These are phyloP conservation scores for Archips xylosteana DNA, from an alignment of 2,888 invertebrate genomes.

Conservation along the genomic window DNA sequence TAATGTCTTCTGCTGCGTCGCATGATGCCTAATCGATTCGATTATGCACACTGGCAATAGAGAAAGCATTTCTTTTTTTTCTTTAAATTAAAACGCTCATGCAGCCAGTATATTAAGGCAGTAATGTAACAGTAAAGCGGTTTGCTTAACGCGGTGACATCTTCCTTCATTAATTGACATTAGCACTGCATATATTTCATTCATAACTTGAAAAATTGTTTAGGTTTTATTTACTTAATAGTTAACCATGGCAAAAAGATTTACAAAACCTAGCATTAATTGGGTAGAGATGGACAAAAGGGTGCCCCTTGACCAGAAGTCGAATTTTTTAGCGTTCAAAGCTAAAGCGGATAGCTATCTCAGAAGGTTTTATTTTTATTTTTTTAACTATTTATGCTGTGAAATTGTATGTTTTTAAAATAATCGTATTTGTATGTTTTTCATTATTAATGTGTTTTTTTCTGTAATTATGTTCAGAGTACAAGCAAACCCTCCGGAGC, in stretches of 20 bases:
- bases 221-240: not conserved
- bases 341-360: constrained; percentile 70
- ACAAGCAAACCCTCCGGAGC: constrained; percentile 60
- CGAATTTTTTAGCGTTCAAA: constrained; percentile 68
- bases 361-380: constrained; percentile 56
- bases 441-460: not conserved
- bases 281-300: constrained; percentile 69
- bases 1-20: constrained; percentile 56
- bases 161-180: not conserved
- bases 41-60: constrained; percentile 56
- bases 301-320: constrained; percentile 65
- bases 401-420: not conserved
- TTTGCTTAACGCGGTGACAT: constrained; percentile 1
- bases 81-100: not conserved
- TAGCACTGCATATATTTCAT: constrained; percentile 6
- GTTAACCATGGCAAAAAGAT: constrained; percentile 65
- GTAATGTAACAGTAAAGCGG: not conserved
- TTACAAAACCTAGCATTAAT: constrained; percentile 64
- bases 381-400: not conserved
- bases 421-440: not conserved
- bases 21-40: constrained; percentile 63
- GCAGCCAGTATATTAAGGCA: not conserved
- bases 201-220: constrained; percentile 2
- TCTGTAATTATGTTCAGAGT: constrained; percentile 55
- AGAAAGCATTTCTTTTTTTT: constrained; percentile 52